Conservation (phyloP, 2,113 vertebrate genomes). For the Nannospalax galili region DNA sequence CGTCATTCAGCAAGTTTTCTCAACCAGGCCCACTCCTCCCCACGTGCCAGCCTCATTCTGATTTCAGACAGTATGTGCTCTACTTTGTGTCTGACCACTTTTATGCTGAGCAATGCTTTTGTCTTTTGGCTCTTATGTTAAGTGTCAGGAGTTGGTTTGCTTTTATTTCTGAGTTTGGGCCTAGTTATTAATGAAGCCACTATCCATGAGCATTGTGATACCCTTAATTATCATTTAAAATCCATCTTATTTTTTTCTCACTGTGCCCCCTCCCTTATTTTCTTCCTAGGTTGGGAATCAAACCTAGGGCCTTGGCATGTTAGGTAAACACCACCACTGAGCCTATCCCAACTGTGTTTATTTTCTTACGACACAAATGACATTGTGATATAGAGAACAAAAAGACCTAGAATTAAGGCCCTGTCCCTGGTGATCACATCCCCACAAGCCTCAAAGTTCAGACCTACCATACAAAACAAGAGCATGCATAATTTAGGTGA, state of each 20-base stretch:
- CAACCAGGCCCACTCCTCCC: not conserved
- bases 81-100: not conserved
- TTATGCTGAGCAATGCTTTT: too few relatives aligned
- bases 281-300: too few relatives aligned
- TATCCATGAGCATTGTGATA: too few relatives aligned
- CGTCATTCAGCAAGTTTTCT: not conserved
- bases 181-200: too few relatives aligned
- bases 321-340: not conserved
- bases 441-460: not conserved
- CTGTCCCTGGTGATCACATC: not conserved
- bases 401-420: not conserved
- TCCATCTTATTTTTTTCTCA: too few relatives aligned
- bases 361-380: not conserved
- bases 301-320: not conserved
- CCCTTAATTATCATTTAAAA: too few relatives aligned
- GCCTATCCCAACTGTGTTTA: not conserved
- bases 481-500: not conserved
- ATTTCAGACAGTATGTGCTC: not conserved
- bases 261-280: too few relatives aligned
- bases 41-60: not conserved
- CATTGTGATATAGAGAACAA: not conserved
- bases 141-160: not conserved
- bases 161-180: not conserved
- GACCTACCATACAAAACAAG: not conserved
- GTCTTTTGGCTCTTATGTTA: not conserved